phyloP scores from a whole-genome alignment of 2,113 vertebrate genomes.

The Oryzias melastigma region DNA sequence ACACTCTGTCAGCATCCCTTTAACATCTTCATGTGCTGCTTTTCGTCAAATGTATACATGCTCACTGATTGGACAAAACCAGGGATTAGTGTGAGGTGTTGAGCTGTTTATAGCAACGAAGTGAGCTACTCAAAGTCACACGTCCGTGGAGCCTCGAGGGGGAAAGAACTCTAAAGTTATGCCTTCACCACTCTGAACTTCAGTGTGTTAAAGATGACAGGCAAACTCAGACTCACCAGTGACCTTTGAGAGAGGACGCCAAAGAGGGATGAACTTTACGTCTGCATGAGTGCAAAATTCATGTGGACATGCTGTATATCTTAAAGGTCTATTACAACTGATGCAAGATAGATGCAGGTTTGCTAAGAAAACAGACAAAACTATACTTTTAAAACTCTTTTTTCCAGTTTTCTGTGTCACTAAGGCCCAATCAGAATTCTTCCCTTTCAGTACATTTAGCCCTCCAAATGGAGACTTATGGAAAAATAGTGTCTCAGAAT shows the following conservation, averaged over 20 bases:
- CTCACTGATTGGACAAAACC: constrained; percentile 15
- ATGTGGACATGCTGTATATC: too few relatives aligned
- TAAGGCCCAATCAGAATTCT: too few relatives aligned
- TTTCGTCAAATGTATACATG: neutral
- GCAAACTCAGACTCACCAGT: constrained; percentile 47
- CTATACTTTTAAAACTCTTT: too few relatives aligned
- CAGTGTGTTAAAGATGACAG: constrained; percentile 27
- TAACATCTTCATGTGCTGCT: constrained; percentile 39
- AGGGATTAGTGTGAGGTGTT: constrained; percentile 50
- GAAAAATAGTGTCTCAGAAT: too few relatives aligned
- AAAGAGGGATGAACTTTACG: constrained; percentile 10
- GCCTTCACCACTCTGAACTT: constrained; percentile 14
- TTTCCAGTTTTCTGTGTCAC: too few relatives aligned
- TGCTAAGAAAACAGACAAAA: too few relatives aligned
- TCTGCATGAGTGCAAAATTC: neutral
- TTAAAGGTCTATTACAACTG: too few relatives aligned
- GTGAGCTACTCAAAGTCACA: constrained; percentile 43
- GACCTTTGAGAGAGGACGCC: constrained; percentile 43
- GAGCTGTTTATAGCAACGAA: constrained; percentile 28
- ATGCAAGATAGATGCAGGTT: too few relatives aligned
- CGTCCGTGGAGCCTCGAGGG: constrained; percentile 35
- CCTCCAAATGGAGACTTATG: too few relatives aligned
- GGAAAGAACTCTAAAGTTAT: constrained; percentile 8
- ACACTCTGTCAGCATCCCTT: constrained; percentile 14
- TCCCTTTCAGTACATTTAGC: too few relatives aligned